Base-by-base conservation (phyloP, 2,113 vertebrate species). In the Anarrhichthys ocellatus region DNA sequence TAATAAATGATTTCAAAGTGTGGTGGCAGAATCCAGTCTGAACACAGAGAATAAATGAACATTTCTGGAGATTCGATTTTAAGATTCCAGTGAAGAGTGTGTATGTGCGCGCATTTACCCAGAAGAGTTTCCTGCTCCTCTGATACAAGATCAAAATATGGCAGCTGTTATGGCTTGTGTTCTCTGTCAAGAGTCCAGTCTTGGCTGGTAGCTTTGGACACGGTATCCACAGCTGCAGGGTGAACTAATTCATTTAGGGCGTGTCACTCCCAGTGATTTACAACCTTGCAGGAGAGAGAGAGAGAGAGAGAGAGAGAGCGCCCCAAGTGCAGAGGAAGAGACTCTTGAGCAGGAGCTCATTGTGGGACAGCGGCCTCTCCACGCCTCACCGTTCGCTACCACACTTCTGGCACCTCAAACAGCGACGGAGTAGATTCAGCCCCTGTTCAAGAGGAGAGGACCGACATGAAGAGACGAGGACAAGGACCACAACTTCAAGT, bases 361-460 rank as follows among this genome's bases (percentile, higher is more conserved):
- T 24, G 54, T 20, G 65, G 50, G 77, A 72, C 61, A 29, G 61
- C 3, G 70, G 56, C 44, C 32, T 64, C 78, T 61, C 50, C 13
- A 24, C 46, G n/a, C 74, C 15, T 13, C 46, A 11, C 36, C 80
- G 59, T 52, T 63, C 9, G 87, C 91, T 95, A 96, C 95, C 95
- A 96, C 8, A 95, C 93, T 11, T 94, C 93, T 36, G 95, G 95
- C 50, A 95, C 94, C 38, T 95, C 94, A 3, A 95, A 96, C 74
- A 95, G 88, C 0, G 94, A 80, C 0, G 91, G 67, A 1, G 77
- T 70, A 0, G 92, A 88, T 64, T 88, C 89, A 27, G 91, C 42
- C 22, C 70, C 93, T 94, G 83, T 0, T 20, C 2, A 36, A 56
- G 4, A 48, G 6, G 73, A 24, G 73, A 20, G 15, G 24, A 17